Base-by-base conservation (phyloP, 2,113 vertebrate species). In the Patagioenas fasciata region DNA sequence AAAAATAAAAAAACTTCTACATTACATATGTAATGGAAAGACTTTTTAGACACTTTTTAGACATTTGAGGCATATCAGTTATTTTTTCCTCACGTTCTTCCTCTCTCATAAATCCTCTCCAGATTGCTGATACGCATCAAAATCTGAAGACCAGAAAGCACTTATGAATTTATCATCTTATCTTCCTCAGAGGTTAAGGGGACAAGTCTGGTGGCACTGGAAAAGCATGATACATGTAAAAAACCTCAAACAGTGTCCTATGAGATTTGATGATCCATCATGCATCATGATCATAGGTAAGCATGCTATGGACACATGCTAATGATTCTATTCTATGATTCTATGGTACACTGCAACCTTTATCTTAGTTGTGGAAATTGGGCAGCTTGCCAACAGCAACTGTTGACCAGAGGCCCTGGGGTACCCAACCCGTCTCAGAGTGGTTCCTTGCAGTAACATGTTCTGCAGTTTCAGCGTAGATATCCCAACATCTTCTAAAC, bases 101-200 rank as follows among this genome's bases (percentile, higher is more conserved):
- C 56, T 86, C 44, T 90, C 42, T 62, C 60, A 50, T 70, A 89
- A 91, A 89, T 57, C 42, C 57, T 54, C 38, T 79, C 44, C 53
- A 48, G 84, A 83, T 13, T 74, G 38, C 24, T 82, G 80, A 62
- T 73, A 73, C 11, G 6, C 60, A 78, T 62, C 79, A 66, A 78
- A 83, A 80, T 61, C 62, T 62, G 32, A 88, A 85, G 25, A 60
- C 24, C 36, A 91, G 34, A 85, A 86, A 70, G 44, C 78, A n/a
- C n/a, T 60, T 64, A 71, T 19, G 18, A 86, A 86, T 69, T 82
- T 69, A 65, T 14, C 16, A 65, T 32, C 21, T 29, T 66, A 58
- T 29, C 61, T 48, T 87, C 72, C 54, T 60, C 64, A 50, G 44
- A 65, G 26, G 31, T 64, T 69, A 84, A 58, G 36, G 36, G 38